Base-by-base conservation (phyloP, 30 jellyfish, hydroid and myxozoan species). In the Haliclystus octoradiatus region DNA sequence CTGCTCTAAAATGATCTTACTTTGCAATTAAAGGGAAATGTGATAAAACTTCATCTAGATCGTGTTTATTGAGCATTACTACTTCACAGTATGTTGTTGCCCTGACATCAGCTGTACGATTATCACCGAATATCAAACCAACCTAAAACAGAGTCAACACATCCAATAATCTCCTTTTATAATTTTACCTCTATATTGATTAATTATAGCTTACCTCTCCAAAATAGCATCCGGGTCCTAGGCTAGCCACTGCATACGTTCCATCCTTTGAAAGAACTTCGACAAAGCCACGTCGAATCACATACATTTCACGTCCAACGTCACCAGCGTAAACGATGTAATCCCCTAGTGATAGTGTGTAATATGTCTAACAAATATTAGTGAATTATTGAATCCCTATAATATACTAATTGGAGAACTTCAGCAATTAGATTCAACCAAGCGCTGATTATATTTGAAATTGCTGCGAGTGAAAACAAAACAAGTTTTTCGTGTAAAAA, bases 201-300 rank as follows among this genome's bases (percentile, higher is more conserved):
- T 25, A 0, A 0, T 9, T 64, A 14, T 64, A 2, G 1, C 75
- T 30, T 24, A 83, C 95, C 85, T 83, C 95, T 25, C 95, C 95
- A 83, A 83, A 83, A 69, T 76, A 83, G 19, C 95, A 85, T 53
- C 95, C 95, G 1, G 92, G 92, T 1, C 95, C 95, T 28, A 76
- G 81, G 1, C 86, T 75, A 3, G 85, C 95, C 28, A 83, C 84
- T 4, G 69, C 81, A 34, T 66, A 79, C 34, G 71, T 60, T 31
- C 71, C 71, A 40, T 83, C 95, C 7, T 77, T 64, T 13, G 91
- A 68, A 26, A 83, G 74, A 4, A 83, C 92, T 49, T 83, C 95
- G n/a, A 77, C 95, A 19, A 47, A 50, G 4, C 95, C 95, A 31
- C 95, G 57, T 65, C 92, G 69, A 22, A 75, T 81, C 14, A 83